phyloP scores from a whole-genome alignment of 2,113 vertebrate species.

The Cyrtonyx montezumae region DNA sequence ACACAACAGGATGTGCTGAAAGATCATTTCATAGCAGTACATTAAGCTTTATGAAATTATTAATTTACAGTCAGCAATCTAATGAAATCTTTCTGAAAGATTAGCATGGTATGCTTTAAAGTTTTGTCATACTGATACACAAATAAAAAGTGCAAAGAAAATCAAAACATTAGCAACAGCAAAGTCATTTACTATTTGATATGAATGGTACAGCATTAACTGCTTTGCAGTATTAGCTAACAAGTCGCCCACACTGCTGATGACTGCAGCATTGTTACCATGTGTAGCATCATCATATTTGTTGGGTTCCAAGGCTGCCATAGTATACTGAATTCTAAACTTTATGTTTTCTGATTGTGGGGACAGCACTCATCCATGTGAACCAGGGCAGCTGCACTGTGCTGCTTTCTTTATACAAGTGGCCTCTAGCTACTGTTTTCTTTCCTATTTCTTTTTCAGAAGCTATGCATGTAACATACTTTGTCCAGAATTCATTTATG shows the following conservation, averaged over 20 bases:
- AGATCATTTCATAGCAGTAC: slow-evolving; percentile 15
- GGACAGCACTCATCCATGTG: neutral
- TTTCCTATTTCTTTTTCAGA: neutral
- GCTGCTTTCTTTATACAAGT: neutral
- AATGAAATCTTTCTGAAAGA: slow-evolving; percentile 33
- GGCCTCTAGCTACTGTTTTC: neutral
- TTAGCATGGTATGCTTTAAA: slow-evolving; percentile 32
- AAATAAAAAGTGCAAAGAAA: slow-evolving; percentile 3
- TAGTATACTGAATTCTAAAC: neutral
- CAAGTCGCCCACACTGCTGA: neutral
- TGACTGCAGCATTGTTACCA: neutral
- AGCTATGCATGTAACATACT: neutral
- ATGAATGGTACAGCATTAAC: neutral
- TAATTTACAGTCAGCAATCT: slow-evolving; percentile 45
- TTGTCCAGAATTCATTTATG: neutral
- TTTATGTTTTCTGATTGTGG: fast-evolving
- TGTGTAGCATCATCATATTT: neutral
- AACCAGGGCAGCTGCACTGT: neutral
- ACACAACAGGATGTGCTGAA: neutral
- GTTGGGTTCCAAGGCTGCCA: neutral
- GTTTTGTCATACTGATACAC: neutral
- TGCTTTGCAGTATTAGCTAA: neutral
- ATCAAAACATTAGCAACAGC: neutral
- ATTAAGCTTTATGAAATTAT: slow-evolving; percentile 44
- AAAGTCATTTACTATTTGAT: neutral